Evolutionary conservation across 2,113 vertebrate species (phyloP).

Genomic region (Embiotoca jacksoni): DNA sequence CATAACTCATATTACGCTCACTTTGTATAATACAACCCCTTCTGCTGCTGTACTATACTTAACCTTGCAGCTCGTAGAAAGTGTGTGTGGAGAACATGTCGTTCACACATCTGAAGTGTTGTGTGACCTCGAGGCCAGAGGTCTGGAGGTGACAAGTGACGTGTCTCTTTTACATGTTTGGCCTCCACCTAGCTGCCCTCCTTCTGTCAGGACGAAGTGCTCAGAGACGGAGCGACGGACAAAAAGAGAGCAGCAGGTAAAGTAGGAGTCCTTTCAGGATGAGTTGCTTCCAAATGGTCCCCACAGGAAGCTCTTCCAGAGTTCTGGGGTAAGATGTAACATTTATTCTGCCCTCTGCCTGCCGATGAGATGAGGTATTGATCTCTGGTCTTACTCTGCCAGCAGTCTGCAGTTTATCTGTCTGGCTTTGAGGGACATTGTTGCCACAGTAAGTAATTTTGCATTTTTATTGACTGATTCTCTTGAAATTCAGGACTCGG

Average conservation of each 20-base stretch:
- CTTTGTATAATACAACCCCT: neutral
- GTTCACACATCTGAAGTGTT: conserved; percentile 56
- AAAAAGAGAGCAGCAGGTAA: neutral
- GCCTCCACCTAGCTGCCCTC: neutral
- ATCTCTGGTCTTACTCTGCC: neutral
- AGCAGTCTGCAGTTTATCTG: conserved; percentile 7
- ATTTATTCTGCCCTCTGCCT: neutral
- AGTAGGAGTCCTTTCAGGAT: too few species aligned
- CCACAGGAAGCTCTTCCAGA: neutral
- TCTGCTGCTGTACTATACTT: neutral
- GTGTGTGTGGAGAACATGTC: neutral
- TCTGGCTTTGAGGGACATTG: neutral
- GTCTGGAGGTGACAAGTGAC: conserved; percentile 14
- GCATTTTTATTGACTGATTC: conserved; percentile 22
- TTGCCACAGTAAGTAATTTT: neutral
- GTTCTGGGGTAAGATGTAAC: neutral
- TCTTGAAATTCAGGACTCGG: conserved; percentile 3
- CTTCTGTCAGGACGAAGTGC: neutral
- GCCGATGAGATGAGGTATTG: neutral
- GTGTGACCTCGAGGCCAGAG: conserved; percentile 25
- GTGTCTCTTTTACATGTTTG: conserved; percentile 12
- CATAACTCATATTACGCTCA: neutral
- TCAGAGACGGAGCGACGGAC: neutral
- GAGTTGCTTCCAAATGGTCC: neutral
- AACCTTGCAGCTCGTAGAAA: conserved; percentile 6